A percentile compares a stretch with the other conserved stretches of the same genome.
Conservation (phyloP, 2,888 invertebrate genomes). For the Sisyra nigra region DNA sequence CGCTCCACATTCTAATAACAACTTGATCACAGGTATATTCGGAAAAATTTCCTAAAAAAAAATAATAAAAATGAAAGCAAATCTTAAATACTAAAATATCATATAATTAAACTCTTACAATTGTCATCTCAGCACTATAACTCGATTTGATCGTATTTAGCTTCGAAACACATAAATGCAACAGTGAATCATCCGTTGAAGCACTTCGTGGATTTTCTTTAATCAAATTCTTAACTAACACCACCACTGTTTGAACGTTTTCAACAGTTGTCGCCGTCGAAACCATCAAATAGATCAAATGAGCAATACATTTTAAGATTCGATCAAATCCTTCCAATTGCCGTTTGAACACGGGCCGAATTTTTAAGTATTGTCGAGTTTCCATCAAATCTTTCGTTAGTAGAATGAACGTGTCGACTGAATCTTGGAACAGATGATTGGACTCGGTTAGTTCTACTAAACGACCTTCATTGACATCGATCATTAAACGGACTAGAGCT, state of each 20-base stretch:
- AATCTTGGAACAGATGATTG: slow-evolving; percentile 49
- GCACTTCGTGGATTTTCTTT: slow-evolving; percentile 50
- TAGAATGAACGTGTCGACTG: slow-evolving; percentile 49
- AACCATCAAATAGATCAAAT: slow-evolving; percentile 54
- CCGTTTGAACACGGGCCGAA: slow-evolving; percentile 53
- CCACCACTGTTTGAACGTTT: slow-evolving; percentile 28
- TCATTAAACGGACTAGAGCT: slow-evolving; percentile 69
- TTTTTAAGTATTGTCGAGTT: slow-evolving; percentile 31
- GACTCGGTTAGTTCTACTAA: slow-evolving; percentile 31
- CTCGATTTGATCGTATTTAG: slow-evolving; percentile 62
- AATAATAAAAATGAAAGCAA: slow-evolving; percentile 11
- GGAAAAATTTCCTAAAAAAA: slow-evolving; percentile 55
- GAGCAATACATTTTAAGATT: slow-evolving; percentile 61
- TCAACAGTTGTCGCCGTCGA: slow-evolving; percentile 37
- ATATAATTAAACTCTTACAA: slow-evolving; percentile 17
- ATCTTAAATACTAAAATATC: slow-evolving; percentile 14
- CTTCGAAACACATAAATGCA: slow-evolving; percentile 69
- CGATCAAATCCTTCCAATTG: slow-evolving; percentile 73
- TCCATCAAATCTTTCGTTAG: slow-evolving; percentile 46
- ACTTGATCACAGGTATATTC: slow-evolving; percentile 44
- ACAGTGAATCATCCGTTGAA: slow-evolving; percentile 57
- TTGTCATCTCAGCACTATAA: slow-evolving; percentile 55
- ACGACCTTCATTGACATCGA: slow-evolving; percentile 49
- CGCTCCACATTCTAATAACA: slow-evolving; percentile 64
- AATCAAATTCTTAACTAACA: slow-evolving; percentile 38